Conservation (phyloP, 2,888 invertebrate genomes). For the Aphidius colemani region DNA sequence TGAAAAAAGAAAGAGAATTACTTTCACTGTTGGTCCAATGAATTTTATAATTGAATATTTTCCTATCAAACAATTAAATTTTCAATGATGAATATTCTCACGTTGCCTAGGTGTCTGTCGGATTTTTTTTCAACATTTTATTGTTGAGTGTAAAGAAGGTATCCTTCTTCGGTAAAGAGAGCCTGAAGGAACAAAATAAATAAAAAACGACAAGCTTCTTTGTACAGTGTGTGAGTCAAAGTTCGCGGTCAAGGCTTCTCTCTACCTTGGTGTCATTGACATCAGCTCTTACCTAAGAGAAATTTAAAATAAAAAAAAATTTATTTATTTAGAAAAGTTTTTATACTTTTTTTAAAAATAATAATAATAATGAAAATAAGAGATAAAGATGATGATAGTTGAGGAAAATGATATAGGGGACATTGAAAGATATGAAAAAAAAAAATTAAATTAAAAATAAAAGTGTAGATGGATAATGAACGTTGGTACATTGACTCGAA, state of each 20-base stretch:
- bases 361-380: not conserved
- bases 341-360: not conserved
- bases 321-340: not conserved
- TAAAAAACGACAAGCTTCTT: conserved; percentile 2
- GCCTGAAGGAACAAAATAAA: conserved; percentile 10
- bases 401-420: not conserved
- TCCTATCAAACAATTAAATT: not conserved
- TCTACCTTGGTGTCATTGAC: conserved; percentile 54
- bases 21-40: too few species aligned
- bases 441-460: not conserved
- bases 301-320: conserved; percentile 1
- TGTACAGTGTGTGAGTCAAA: conserved; percentile 36
- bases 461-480: conserved; percentile 1
- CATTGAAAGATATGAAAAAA: not conserved
- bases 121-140: conserved; percentile 8
- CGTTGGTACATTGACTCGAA: conserved; percentile 26
- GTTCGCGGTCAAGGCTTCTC: conserved; percentile 57
- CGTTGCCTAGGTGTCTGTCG: not conserved
- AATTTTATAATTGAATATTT: not conserved
- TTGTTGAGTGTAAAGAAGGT: not conserved
- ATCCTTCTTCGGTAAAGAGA: conserved; percentile 4
- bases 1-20: not conserved
- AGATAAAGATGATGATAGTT: not conserved
- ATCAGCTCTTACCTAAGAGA: conserved; percentile 35
- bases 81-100: not conserved